A percentile compares a stretch with the other conserved stretches of the same genome.
These are phyloP conservation scores for Cataglyphis altisquamis DNA, from an alignment of 2,888 invertebrate genomes.

Conservation along the genomic window DNA sequence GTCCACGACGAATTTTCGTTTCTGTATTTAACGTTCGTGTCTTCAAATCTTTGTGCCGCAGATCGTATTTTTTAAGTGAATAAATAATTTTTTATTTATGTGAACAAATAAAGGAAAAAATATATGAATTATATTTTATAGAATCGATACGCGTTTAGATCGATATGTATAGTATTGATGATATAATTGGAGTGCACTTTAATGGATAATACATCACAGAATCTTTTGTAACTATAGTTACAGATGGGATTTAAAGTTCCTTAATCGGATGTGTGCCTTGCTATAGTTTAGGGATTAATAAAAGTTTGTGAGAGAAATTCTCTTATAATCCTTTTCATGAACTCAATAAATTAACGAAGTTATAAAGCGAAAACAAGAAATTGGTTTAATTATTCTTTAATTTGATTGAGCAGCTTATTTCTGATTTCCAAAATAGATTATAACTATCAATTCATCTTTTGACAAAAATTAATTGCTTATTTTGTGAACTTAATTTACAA, in stretches of 20 bases:
- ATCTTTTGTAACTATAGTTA: not conserved
- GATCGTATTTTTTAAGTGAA: not conserved
- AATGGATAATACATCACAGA: not conserved
- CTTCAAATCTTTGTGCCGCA: not conserved
- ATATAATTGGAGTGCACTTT: not conserved
- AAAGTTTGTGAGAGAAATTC: constrained; percentile 17
- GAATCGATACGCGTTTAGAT: not conserved
- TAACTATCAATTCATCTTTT: not conserved
- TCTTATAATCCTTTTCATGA: constrained; percentile 31
- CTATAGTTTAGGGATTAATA: constrained; percentile 26
- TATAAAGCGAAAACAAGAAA: constrained; percentile 23
- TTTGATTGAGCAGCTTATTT: not conserved
- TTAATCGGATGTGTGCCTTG: not conserved
- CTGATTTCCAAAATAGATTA: not conserved
- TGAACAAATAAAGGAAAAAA: not conserved
- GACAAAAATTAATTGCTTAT: not conserved
- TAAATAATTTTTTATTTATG: not conserved
- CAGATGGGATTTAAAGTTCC: constrained; percentile 8
- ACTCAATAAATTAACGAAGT: constrained; percentile 31
- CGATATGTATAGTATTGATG: not conserved
- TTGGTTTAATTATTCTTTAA: constrained; percentile 17
- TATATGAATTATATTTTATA: not conserved
- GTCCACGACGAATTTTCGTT: constrained; percentile 33
- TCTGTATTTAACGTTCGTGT: not conserved
- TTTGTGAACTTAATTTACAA: not conserved